phyloP scores from a whole-genome alignment of 2,888 invertebrate genomes.

The Tribolium freemani region DNA sequence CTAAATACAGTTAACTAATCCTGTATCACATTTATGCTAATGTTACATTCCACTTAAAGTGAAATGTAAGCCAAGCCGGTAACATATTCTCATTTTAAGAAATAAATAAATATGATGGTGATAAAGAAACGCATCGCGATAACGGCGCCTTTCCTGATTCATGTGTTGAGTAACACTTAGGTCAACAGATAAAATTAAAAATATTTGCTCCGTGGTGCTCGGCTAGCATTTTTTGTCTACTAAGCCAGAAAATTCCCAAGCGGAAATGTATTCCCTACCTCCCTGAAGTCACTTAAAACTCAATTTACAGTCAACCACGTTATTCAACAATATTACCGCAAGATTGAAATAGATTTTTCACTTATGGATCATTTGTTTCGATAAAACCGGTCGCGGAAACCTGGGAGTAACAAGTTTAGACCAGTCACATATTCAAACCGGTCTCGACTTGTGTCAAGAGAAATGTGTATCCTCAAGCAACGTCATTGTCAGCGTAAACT shows the following conservation, averaged over 20 bases:
- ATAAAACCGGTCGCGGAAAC: neutral
- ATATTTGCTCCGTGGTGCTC: neutral
- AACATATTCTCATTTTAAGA: neutral
- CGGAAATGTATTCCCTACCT: neutral
- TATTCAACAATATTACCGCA: neutral
- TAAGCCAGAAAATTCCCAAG: neutral
- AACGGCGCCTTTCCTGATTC: neutral
- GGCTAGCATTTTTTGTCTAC: neutral
- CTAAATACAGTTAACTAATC: neutral
- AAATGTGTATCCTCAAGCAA: neutral
- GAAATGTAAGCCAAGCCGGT: neutral
- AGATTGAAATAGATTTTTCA: neutral
- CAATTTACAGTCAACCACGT: neutral
- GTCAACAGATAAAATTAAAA: neutral
- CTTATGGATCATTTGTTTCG: neutral
- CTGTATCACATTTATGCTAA: neutral
- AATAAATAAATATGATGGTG: neutral
- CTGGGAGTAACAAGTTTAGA: neutral
- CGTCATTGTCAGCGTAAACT: slow-evolving; percentile 17
- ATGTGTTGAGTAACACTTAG: neutral
- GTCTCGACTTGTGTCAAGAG: neutral
- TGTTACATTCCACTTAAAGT: neutral
- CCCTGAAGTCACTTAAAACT: neutral
- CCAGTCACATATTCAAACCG: neutral
- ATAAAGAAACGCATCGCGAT: neutral